A percentile compares a stretch with the other conserved stretches of the same genome.
These are phyloP conservation scores for Stegodyphus dumicola DNA, from an alignment of 1,140 invertebrate genomes.

Conservation along the genomic window DNA sequence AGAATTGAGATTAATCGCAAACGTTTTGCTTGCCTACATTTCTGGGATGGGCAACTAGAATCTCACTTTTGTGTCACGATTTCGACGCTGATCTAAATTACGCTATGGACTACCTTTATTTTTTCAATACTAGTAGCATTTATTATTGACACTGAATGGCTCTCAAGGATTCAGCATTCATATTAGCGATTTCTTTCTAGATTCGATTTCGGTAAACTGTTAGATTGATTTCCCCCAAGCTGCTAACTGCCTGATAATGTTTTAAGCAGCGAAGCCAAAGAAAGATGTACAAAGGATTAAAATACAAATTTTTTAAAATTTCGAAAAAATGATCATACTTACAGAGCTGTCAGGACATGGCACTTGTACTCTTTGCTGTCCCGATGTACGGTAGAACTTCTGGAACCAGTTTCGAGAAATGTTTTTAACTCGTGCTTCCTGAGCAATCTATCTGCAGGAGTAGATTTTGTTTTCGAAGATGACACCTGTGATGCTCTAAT, in stretches of 20 bases:
- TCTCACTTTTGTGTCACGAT: no score
- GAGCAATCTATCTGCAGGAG: not conserved
- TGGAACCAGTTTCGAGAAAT: not conserved
- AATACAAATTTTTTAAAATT: no score
- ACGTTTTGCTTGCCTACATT: no score
- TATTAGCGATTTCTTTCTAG: not conserved
- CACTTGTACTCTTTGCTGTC: conserved; percentile 30
- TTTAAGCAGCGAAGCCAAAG: not conserved
- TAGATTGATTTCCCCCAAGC: not conserved
- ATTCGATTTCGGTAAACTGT: not conserved
- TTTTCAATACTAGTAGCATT: not conserved
- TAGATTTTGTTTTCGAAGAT: not conserved
- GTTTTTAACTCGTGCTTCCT: not conserved
- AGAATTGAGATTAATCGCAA: no score
- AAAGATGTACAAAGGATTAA: not conserved
- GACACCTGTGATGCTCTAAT: no score
- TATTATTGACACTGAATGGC: not conserved
- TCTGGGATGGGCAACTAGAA: no score
- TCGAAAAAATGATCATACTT: conserved; percentile 13
- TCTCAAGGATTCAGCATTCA: not conserved
- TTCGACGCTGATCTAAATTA: no score
- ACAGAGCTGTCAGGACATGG: conserved; percentile 15
- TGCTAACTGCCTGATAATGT: no score
- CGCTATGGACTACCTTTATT: not conserved
- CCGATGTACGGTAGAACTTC: not conserved